Evolutionary conservation across 2,888 invertebrate genomes (phyloP).

Genomic region (Choreutis nemorana): DNA sequence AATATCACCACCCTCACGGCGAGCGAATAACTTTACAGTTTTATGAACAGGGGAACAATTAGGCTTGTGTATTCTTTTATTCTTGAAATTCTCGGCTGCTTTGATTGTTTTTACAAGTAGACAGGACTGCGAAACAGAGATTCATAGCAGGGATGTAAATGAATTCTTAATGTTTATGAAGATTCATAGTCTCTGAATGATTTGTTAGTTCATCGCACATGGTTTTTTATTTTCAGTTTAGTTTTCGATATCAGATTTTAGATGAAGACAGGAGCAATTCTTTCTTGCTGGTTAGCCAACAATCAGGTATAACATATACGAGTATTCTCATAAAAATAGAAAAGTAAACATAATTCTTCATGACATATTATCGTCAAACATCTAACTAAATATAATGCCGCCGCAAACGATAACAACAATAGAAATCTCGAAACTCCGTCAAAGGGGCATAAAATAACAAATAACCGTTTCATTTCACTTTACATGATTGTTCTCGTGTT

Average conservation of each 20-base stretch:
- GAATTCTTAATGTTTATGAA: constrained; percentile 62
- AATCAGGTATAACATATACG: too few relatives aligned
- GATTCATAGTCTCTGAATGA: constrained; percentile 44
- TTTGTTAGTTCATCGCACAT: too few relatives aligned
- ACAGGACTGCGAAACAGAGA: constrained; percentile 29
- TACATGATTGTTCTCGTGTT: constrained; percentile 65
- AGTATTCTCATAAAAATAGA: too few relatives aligned
- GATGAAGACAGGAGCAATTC: too few relatives aligned
- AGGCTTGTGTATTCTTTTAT: constrained; percentile 58
- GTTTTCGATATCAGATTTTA: too few relatives aligned
- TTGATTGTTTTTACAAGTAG: constrained; percentile 52
- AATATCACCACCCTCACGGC: constrained; percentile 56
- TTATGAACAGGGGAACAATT: constrained; percentile 66
- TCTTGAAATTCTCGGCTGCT: constrained; percentile 42
- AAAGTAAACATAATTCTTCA: too few relatives aligned
- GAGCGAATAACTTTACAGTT: constrained; percentile 62
- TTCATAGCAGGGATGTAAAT: constrained; percentile 58
- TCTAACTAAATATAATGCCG: constrained; percentile 22
- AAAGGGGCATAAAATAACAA: constrained; percentile 60
- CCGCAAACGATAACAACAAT: constrained; percentile 45
- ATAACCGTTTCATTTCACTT: constrained; percentile 68
- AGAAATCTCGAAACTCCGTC: constrained; percentile 38
- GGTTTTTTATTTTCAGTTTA: too few relatives aligned
- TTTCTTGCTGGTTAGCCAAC: too few relatives aligned
- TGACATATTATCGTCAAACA: too few relatives aligned